Conservation (phyloP, 1,140 invertebrate genomes). For the Eumeta japonica region DNA sequence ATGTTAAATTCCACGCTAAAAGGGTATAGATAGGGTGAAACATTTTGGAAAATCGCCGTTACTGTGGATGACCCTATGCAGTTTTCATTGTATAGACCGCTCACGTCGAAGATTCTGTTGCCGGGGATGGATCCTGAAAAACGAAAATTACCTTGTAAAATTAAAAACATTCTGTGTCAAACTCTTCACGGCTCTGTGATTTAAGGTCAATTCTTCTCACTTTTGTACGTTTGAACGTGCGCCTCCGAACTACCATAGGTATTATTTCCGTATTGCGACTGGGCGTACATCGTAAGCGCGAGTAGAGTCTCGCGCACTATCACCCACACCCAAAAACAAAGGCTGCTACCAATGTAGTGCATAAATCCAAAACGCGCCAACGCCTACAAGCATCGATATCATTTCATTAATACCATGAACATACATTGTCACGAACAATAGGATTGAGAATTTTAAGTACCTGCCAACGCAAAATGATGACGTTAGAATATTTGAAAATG, state of each 20-base stretch:
- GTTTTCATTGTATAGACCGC: slow-evolving; percentile 25
- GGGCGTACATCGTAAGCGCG: slow-evolving; percentile 49
- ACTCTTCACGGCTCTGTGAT: too few species aligned
- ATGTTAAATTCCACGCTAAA: slow-evolving; percentile 76
- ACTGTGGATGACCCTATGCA: slow-evolving; percentile 34
- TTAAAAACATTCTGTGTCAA: too few species aligned
- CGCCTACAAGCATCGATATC: slow-evolving; percentile 29
- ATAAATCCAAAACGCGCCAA: slow-evolving; percentile 70
- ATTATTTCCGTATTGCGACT: slow-evolving; percentile 25
- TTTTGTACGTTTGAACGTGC: background rate
- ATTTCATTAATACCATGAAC: slow-evolving; percentile 2
- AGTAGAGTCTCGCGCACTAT: slow-evolving; percentile 70
- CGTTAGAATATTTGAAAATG: slow-evolving; percentile 76
- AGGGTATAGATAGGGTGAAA: slow-evolving; percentile 71
- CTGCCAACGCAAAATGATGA: slow-evolving; percentile 53
- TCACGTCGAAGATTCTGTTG: slow-evolving; percentile 17
- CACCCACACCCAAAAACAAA: slow-evolving; percentile 73
- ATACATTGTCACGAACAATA: too few species aligned
- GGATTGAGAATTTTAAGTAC: too few species aligned
- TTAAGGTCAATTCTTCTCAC: too few species aligned
- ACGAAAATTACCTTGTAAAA: too few species aligned
- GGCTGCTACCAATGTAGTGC: slow-evolving; percentile 71
- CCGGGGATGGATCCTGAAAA: too few species aligned
- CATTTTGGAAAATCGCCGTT: slow-evolving; percentile 57
- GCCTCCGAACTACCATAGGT: background rate